These are phyloP conservation scores for Scaptomyza reducta DNA, from an alignment of 2,888 invertebrate species.

Conservation along the genomic window DNA sequence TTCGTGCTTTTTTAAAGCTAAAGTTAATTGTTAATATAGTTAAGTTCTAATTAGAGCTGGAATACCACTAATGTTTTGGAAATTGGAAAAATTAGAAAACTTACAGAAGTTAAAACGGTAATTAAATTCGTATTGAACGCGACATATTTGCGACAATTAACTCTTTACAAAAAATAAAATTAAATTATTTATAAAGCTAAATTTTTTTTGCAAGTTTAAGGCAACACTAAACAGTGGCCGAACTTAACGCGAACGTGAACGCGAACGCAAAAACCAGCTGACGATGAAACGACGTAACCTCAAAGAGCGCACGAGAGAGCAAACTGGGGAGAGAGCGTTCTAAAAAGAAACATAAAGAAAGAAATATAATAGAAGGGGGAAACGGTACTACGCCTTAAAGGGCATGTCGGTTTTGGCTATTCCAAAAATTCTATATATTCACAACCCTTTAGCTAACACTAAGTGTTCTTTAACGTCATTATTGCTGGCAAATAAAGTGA, in stretches of 20 bases:
- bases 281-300: conserved; percentile 28
- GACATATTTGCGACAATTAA: conserved; percentile 1
- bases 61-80: conserved; percentile 21
- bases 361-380: conserved; percentile 6
- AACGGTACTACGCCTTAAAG: conserved; percentile 12
- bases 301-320: conserved; percentile 19
- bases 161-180: conserved; percentile 60
- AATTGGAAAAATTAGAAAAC: conserved; percentile 19
- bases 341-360: conserved; percentile 22
- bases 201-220: conserved; percentile 8
- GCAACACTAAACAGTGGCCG: conserved; percentile 72
- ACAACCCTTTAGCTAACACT: conserved; percentile 17
- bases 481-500: conserved; percentile 16
- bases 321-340: background rate
- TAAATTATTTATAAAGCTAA: conserved; percentile 23
- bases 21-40: conserved; percentile 16
- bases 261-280: conserved; percentile 69
- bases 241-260: conserved; percentile 58
- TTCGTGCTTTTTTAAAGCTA: background rate
- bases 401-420: conserved; percentile 41
- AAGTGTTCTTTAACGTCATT: conserved; percentile 16
- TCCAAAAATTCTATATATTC: conserved; percentile 3
- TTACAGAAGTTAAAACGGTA: conserved; percentile 22
- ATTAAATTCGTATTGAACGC: background rate
- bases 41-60: conserved; percentile 55